A percentile compares a stretch with the other conserved stretches of the same genome.
Evolutionary conservation across 1,140 invertebrate species (phyloP).

Genomic region (Akabosia matsudoensis): DNA sequence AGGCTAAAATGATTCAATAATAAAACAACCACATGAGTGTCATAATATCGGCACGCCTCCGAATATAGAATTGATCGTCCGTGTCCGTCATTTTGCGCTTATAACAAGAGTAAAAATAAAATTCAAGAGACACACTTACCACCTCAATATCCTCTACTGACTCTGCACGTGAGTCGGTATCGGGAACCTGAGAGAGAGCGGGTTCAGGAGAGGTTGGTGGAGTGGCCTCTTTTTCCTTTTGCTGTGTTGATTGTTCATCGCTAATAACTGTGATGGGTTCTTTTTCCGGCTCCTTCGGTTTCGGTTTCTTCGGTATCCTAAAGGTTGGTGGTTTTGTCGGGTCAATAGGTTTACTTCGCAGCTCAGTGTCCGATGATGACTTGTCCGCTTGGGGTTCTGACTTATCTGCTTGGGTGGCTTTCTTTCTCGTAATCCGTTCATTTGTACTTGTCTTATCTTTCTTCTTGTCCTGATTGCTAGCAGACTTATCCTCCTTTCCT

Average conservation of each 20-base stretch:
- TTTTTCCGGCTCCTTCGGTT: background rate
- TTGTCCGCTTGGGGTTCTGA: background rate
- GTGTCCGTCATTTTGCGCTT: background rate
- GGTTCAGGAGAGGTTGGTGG: constrained; percentile 19
- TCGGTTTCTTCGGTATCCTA: constrained; percentile 50
- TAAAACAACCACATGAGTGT: background rate
- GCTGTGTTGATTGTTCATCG: no score
- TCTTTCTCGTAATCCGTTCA: no score
- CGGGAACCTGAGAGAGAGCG: background rate
- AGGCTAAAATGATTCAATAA: background rate
- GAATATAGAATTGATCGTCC: background rate
- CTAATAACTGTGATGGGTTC: background rate
- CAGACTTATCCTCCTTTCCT: background rate
- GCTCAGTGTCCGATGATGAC: background rate
- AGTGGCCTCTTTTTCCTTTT: constrained; percentile 33
- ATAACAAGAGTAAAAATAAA: background rate
- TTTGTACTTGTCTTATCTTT: constrained; percentile 18
- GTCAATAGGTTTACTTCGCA: background rate
- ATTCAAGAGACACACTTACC: background rate
- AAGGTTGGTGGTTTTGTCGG: constrained; percentile 36
- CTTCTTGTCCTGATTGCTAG: constrained; percentile 38
- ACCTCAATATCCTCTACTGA: constrained; percentile 20
- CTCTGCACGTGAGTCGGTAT: background rate
- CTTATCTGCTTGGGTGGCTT: no score
- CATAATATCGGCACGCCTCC: background rate